Evolutionary conservation across 53 echinoderm and acorn worm genomes (phyloP), one percentile per base, ranked within the genome.

Genomic region (Astropecten irregularis): DNA sequence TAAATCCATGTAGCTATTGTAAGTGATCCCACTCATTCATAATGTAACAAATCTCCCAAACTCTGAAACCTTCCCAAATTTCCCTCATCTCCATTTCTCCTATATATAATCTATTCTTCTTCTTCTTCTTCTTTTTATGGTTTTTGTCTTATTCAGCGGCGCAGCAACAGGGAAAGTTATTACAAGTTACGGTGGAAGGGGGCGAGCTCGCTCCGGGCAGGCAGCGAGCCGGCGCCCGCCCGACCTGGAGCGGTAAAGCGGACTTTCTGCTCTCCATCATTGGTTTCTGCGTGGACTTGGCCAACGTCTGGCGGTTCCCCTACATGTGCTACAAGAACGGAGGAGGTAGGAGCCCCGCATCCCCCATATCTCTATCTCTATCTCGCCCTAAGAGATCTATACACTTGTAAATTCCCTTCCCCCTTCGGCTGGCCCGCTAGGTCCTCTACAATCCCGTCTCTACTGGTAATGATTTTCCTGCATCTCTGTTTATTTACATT

Each of bases 251-350:
- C 23, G 88, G 92, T 71, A 96, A 96, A 62, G 87, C 94, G 35
- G 97, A 96, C 42, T 96, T 96, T 48, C 79, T 96, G 2, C 90
- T 96, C 38, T 96, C 97, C 40, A 93, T 96, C 21, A 92, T 96
- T 59, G 97, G 97, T 0, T 96, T 96, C 46, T 93, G 93, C 69
- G 91, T 96, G 44, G 97, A 96, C 71, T 83, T 96, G 28, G 93
- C 91, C 39, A 96, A 94, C 50, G 93, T 96, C 25, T 96, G 97
- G 97, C 58, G 97, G 25, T 96, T 96, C 49, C 97, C 96, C 20
- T 90, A 96, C 72, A 91, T 96, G 87, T 96, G 96, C 86, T 96
- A 91, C 59, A 91, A 93, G 84, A 96, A 96, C 88, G 96, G 96
- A 3, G 96, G 96, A 18, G 96, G 93, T 93, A 87, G 40, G 83